Base-by-base conservation (phyloP, 2,888 invertebrate genomes). In the Polydrusus pterygomalis region DNA sequence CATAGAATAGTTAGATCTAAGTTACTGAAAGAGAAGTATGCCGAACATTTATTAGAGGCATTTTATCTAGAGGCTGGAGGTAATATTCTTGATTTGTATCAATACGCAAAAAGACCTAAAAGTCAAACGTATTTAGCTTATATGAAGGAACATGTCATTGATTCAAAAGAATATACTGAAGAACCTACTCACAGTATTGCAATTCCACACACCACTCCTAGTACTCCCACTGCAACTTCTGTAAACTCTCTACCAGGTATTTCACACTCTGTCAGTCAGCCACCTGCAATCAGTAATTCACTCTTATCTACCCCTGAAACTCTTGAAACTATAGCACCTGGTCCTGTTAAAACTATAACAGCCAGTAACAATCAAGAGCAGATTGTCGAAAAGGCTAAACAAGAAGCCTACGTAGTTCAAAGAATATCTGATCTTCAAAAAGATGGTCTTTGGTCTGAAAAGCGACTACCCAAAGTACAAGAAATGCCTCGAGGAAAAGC, bases 381-480 rank as follows among this genome's bases (percentile, higher is more conserved):
- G 87, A 95, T 95, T 83, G 94, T 95, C 20, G 95, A 95, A 85
- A 93, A 95, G 86, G 95, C 95, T 13, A 95, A 95, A 87, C 95
- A 95, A 89, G 97, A 99, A 90, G 98, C 98, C 40, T 94, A 95
- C 87, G 97, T 98, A 78, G 94, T 98, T 90, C 94, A 96, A 85
- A 91, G 97, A 86, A 95, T 98, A 85, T 91, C 93, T 30, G 97
- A 97, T 88, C 89, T 99, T 82, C 95, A 98, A 86, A 94, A 96
- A 85, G 96, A 97, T 86, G 99, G 98, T 43, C 90, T 98, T 84
- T 99, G 98, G 99, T 93, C 97, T 68, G 96, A 96, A 87, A 93
- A 94, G 83, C 91, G 97, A 73, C 90, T 98, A 86, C 97, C 97
- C 69, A 97, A 97, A 89, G 93, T 97, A 79, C 93, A 96, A 86